Conservation (phyloP, 1,140 invertebrate genomes). For the Drosophila auraria region DNA sequence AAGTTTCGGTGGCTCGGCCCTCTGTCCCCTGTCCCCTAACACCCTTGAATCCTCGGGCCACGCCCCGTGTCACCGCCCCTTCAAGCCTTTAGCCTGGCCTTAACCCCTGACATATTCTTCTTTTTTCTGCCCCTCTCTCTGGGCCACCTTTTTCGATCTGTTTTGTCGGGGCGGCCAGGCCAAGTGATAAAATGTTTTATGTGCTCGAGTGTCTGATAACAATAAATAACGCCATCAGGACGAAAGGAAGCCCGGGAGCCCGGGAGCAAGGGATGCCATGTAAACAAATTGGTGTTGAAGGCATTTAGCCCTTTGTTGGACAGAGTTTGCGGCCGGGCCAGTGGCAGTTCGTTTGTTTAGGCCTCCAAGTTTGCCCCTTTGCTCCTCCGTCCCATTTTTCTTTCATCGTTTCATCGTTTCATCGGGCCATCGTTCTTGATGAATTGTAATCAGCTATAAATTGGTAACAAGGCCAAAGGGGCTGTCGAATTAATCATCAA, state of each 20-base stretch:
- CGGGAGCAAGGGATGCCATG: slow-evolving; percentile 49
- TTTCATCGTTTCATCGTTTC: slow-evolving; percentile 6
- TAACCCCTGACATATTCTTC: slow-evolving; percentile 65
- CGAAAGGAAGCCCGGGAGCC: slow-evolving; percentile 27
- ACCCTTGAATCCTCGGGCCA: slow-evolving; percentile 3
- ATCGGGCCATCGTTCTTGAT: slow-evolving; percentile 44
- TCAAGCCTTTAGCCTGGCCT: slow-evolving; percentile 17
- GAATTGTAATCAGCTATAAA: slow-evolving; percentile 78
- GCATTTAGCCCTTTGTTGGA: slow-evolving; percentile 57
- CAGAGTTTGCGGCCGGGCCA: slow-evolving; percentile 52
- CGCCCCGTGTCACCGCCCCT: slow-evolving; percentile 10
- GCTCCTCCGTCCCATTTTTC: neutral
- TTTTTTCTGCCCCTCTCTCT: slow-evolving; percentile 1
- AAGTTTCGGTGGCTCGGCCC: slow-evolving; percentile 47
- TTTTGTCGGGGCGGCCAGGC: slow-evolving; percentile 43
- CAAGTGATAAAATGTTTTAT: slow-evolving; percentile 84
- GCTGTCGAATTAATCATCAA: slow-evolving; percentile 50
- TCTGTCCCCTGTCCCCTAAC: neutral
- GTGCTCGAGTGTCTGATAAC: slow-evolving; percentile 81
- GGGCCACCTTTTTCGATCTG: slow-evolving; percentile 24
- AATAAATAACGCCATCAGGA: slow-evolving; percentile 82
- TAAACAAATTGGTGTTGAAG: slow-evolving; percentile 82
- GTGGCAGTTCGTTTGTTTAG: slow-evolving; percentile 68
- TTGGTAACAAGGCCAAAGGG: slow-evolving; percentile 50
- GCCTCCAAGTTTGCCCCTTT: slow-evolving; percentile 23